Base-by-base conservation (phyloP, 2,113 vertebrate species). In the Noctilio leporinus region DNA sequence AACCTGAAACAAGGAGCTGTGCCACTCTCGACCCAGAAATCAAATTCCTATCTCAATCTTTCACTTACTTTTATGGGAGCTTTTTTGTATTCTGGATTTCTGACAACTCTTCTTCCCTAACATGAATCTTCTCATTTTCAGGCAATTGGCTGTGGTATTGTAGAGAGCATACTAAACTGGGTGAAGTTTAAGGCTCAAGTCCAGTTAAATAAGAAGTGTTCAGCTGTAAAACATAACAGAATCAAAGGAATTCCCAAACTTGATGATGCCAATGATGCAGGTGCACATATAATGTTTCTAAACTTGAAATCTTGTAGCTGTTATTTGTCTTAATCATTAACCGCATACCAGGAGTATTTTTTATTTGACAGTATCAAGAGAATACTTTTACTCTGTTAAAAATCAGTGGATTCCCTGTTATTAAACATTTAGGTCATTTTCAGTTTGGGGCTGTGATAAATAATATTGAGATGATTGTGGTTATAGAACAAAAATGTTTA, bases 81-180 rank as follows among this genome's bases (percentile, higher is more conserved):
- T 83, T 10, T 73, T 49, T 85, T 83, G 11, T 82, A 88, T 59
- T 78, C 43, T 89, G 53, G 65, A 86, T 93, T 95, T 95, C 70
- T 91, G 35, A 72, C 4, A 59, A 64, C n/a, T 40, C 35, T 86
- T 93, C 69, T 92, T 94, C 35, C 26, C 83, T 93, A 81, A 94
- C 30, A 8, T 86, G 30, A 89, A 35, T 49, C 8, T 94, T 97
- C 89, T 97, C 65, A 67, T 10, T 97, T 98, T 93, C 92, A 99
- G 99, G 99, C 99, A 67, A 98, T 96, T 69, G 67, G 96, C 64
- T 99, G 99, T 98, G 99, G 99, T 92, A 99, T 99, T 95, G 99
- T 99, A 92, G 99, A 99, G 98, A 99, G 98, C 87, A 98, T 99
- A 96, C 98, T 99, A 98, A 99, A 99, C 96, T 99, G 99, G 99